phyloP scores from a whole-genome alignment of 1,140 invertebrate genomes.

The Ptiloglossa arizonensis region DNA sequence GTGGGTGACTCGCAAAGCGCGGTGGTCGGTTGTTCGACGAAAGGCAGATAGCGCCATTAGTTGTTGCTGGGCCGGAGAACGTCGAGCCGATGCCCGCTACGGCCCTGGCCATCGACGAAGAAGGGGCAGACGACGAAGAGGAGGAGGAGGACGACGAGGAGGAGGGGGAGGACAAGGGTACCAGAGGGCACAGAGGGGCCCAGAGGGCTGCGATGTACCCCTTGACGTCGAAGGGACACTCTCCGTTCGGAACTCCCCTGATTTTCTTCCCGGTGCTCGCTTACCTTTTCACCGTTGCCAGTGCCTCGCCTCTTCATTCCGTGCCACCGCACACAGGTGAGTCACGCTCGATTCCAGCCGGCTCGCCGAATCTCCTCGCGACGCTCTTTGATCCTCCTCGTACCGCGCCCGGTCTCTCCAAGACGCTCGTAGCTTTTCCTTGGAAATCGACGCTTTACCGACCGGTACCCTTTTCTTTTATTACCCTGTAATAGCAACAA shows the following conservation, averaged over 20 bases:
- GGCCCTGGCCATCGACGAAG: constrained; percentile 58
- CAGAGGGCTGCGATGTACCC: constrained; percentile 46
- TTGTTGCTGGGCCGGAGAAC: constrained; percentile 50
- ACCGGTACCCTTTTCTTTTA: too few relatives aligned
- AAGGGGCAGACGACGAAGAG: constrained; percentile 53
- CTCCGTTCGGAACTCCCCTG: constrained; percentile 21
- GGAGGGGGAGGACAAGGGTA: constrained; percentile 33
- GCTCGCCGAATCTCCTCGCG: background rate
- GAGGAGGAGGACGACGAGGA: constrained; percentile 34
- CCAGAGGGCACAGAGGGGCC: constrained; percentile 3
- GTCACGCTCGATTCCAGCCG: constrained; percentile 33
- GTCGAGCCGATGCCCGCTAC: constrained; percentile 56
- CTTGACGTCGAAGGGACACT: constrained; percentile 25
- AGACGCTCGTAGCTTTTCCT: too few relatives aligned
- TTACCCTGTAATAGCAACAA: too few relatives aligned
- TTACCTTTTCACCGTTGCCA: constrained; percentile 46
- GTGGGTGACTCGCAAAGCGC: constrained; percentile 65
- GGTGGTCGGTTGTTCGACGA: constrained; percentile 64
- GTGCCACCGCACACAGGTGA: constrained; percentile 53
- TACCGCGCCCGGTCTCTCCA: too few relatives aligned
- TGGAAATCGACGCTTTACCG: too few relatives aligned
- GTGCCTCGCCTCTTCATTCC: constrained; percentile 59
- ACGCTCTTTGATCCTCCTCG: too few relatives aligned
- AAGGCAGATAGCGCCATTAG: constrained; percentile 68
- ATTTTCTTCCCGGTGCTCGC: constrained; percentile 42